A percentile compares a stretch with the other conserved stretches of the same genome.
Evolutionary conservation across 2,888 invertebrate genomes (phyloP).

Genomic region (Acanthacorydalis orientalis): DNA sequence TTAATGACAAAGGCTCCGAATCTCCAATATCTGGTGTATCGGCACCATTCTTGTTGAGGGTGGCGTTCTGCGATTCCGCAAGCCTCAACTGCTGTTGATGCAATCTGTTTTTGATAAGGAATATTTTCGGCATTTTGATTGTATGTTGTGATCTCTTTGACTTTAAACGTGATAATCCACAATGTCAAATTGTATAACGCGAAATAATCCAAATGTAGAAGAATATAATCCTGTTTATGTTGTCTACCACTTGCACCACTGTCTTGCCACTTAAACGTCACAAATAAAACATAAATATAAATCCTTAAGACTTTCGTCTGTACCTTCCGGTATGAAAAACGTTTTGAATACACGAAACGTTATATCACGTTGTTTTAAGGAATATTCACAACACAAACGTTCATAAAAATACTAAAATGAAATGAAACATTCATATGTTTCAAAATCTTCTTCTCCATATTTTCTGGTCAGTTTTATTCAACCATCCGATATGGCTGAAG

Average conservation of each 20-base stretch:
- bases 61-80: constrained; percentile 66
- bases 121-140: constrained; percentile 75
- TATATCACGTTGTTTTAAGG: not conserved
- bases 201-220: not conserved
- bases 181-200: not conserved
- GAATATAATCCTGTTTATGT: not conserved
- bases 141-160: not conserved
- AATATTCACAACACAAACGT: not conserved
- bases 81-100: constrained; percentile 79
- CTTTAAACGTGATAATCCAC: not conserved
- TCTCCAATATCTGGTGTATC: constrained; percentile 31
- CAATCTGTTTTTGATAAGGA: constrained; percentile 77
- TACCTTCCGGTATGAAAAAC: not conserved
- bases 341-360: not conserved
- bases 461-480: too few species aligned
- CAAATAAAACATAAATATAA: not conserved
- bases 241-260: not conserved
- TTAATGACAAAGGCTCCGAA: constrained; percentile 42
- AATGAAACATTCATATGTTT: too few species aligned
- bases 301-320: not conserved
- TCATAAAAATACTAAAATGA: too few species aligned
- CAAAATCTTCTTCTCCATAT: too few species aligned
- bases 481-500: too few species aligned
- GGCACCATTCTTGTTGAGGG: constrained; percentile 40
- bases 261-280: not conserved